Conservation (phyloP, 2,797 vertebrate genomes). For the Echiichthys vipera region DNA sequence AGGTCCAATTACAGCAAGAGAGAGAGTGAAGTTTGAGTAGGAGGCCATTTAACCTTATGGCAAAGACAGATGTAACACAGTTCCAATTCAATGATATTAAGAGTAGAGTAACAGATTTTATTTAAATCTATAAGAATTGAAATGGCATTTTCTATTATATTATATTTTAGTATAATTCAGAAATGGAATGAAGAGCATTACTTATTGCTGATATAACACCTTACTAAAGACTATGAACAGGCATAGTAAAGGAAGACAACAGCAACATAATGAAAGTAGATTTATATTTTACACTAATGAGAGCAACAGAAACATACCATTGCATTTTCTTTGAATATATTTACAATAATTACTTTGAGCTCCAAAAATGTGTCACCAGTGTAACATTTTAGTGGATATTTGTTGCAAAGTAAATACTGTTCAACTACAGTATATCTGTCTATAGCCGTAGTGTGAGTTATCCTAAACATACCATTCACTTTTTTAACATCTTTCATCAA, state of each 20-base stretch:
- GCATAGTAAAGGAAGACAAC: background rate
- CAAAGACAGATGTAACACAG: slow-evolving; percentile 55
- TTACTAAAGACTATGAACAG: background rate
- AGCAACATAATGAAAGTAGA: no score
- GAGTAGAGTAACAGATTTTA: slow-evolving; percentile 3
- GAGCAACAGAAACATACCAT: background rate
- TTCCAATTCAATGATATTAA: slow-evolving; percentile 38
- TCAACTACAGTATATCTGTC: background rate
- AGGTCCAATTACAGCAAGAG: slow-evolving; percentile 75
- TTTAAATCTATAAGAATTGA: background rate
- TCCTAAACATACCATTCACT: no score
- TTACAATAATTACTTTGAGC: background rate
- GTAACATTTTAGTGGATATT: background rate
- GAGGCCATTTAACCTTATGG: slow-evolving; percentile 69
- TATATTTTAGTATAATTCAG: no score
- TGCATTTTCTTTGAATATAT: background rate
- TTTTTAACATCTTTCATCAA: no score
- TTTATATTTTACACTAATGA: background rate
- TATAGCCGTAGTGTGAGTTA: background rate
- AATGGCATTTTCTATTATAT: background rate
- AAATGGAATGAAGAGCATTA: background rate
- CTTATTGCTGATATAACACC: background rate
- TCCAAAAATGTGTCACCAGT: background rate
- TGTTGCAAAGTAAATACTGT: background rate
- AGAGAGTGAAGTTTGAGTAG: slow-evolving; percentile 63